Base-by-base conservation (phyloP, 2,113 vertebrate genomes). In the Burhinus oedicnemus region DNA sequence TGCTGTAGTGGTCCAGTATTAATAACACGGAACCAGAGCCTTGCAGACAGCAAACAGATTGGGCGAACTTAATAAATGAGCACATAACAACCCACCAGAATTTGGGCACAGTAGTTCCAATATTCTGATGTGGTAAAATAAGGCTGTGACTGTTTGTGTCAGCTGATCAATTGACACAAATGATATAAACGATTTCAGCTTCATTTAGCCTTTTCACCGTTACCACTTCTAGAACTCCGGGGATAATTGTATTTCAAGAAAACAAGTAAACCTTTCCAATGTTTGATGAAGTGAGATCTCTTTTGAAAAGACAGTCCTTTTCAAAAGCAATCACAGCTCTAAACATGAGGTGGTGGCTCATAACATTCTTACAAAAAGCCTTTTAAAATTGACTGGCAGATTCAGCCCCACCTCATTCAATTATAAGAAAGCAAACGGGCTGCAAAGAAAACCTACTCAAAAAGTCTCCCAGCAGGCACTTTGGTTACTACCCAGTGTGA, bases 381-480 rank as follows among this genome's bases (percentile, higher is more conserved):
- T 91, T 91, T 93, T 69, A 47, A 92, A 64, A 47, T 13, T 95
- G 66, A 87, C 76, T 95, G 95, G 36, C 90, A 96, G 80, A 83
- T 89, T 70, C 69, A 83, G 42, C 72, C 72, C 91, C 68, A 94
- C 66, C 64, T 93, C 0, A 1, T 92, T 91, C 62, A 83, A 61
- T 62, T 69, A 6, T 54, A 88, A 89, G 82, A 51, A 90, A 83
- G 61, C 70, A 87, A 91, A 94, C 55, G 47, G 44, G 57, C 66
- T 92, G 75, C 92, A 86, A 87, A 89, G 74, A 85, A 92, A 94
- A 87, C 29, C 51, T 90, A 54, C 49, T 94, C 69, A 47, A 78
- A 91, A 97, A 92, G 83, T 55, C 51, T 96, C 75, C 75, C 86
- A 74, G 93, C 81, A 76, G 78, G 81, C 64, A 18, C 40, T 86